A percentile compares a stretch with the other conserved stretches of the same genome.
These are phyloP conservation scores for Noctuana brunneofusca DNA, from an alignment of 2,888 invertebrate genomes.

Conservation along the genomic window DNA sequence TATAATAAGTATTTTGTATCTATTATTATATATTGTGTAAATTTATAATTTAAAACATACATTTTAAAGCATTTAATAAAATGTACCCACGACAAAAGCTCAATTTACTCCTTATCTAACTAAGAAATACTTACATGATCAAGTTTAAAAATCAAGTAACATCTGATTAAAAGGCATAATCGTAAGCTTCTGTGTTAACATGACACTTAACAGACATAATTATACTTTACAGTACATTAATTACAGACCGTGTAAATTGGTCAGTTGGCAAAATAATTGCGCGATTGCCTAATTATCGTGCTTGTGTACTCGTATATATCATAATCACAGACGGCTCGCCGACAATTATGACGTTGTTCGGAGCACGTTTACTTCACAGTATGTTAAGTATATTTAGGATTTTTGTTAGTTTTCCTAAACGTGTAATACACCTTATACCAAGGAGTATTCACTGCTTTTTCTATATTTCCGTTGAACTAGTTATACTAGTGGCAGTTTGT, in stretches of 20 bases:
- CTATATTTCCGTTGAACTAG: not conserved
- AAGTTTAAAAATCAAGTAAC: no score
- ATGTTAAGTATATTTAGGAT: not conserved
- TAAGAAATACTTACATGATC: no score
- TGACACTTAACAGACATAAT: not conserved
- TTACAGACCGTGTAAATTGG: conserved; percentile 1
- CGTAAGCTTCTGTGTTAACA: not conserved
- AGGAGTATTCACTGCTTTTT: not conserved
- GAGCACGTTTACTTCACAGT: not conserved
- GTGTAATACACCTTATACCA: no score
- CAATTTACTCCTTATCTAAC: no score
- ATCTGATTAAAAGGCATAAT: not conserved
- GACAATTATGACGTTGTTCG: not conserved
- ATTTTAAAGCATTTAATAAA: no score
- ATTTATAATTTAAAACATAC: no score
- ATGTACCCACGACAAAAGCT: no score
- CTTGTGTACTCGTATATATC: not conserved
- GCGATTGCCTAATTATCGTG: conserved; percentile 1
- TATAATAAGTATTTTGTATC: no score
- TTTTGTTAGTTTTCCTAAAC: not conserved
- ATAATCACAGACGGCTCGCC: not conserved
- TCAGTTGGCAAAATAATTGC: not conserved
- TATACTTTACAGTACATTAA: not conserved
- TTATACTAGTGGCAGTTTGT: not conserved
- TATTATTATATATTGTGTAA: no score